Evolutionary conservation across 2,888 invertebrate genomes (phyloP).

Genomic region (Galerucella nymphaeae): DNA sequence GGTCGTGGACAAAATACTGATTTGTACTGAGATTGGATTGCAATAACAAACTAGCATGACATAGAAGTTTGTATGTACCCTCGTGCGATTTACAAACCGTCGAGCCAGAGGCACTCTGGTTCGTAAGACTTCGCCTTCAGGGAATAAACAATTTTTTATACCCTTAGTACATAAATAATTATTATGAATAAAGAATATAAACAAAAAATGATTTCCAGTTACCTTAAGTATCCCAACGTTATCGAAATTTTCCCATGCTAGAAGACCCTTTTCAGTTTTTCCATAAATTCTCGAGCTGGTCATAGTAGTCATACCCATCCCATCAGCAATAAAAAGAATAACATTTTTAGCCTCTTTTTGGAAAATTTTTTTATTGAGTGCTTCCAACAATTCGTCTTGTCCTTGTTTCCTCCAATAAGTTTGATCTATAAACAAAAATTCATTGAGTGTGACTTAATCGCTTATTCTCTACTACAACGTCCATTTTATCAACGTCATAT

Average conservation of each 20-base stretch:
- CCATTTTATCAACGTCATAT: too few species aligned
- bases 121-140: too few species aligned
- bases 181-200: neutral
- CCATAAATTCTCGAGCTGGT: slow-evolving; percentile 85
- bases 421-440: slow-evolving; percentile 50
- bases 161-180: neutral
- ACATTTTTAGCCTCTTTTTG: slow-evolving; percentile 78
- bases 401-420: slow-evolving; percentile 58
- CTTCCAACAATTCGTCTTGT: slow-evolving; percentile 54
- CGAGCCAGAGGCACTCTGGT: too few species aligned
- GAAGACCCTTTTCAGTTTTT: slow-evolving; percentile 77
- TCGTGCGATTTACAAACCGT: too few species aligned
- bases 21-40: too few species aligned
- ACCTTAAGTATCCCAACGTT: slow-evolving; percentile 88
- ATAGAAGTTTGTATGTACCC: too few species aligned
- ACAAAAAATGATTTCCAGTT: slow-evolving; percentile 33
- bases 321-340: slow-evolving; percentile 89
- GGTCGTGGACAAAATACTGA: too few species aligned
- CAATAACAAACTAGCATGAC: too few species aligned
- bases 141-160: too few species aligned
- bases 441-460: too few species aligned
- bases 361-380: slow-evolving; percentile 52
- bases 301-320: slow-evolving; percentile 89
- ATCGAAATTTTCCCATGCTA: slow-evolving; percentile 86
- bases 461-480: too few species aligned